Evolutionary conservation across 2,113 vertebrate genomes (phyloP).

Genomic region (Cettia cetti): DNA sequence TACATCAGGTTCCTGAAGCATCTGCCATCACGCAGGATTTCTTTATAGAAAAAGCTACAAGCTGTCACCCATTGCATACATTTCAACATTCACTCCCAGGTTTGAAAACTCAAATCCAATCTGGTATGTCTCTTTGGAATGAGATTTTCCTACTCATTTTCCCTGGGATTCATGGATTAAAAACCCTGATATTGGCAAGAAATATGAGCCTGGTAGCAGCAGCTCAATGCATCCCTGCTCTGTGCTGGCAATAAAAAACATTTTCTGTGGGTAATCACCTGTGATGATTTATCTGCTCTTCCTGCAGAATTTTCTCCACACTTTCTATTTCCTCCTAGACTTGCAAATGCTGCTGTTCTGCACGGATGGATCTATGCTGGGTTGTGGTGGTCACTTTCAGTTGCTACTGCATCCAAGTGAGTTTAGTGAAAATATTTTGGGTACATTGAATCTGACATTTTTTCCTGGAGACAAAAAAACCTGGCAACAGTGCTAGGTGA

Average conservation of each 20-base stretch:
- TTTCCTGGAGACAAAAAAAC: not conserved
- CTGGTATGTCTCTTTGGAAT: not conserved
- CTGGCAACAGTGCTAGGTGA: not conserved
- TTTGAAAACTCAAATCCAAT: not conserved
- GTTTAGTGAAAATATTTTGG: not conserved
- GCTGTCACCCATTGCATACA: not conserved
- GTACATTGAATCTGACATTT: not conserved
- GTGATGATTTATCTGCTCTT: not conserved
- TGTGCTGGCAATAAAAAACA: not conserved
- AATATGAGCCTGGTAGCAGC: not conserved
- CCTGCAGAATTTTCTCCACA: not conserved
- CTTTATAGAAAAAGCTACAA: not conserved
- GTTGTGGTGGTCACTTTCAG: not conserved
- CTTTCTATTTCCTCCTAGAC: not conserved
- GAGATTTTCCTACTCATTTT: not conserved
- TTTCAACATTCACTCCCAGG: not conserved
- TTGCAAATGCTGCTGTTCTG: not conserved
- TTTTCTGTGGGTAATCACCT: not conserved
- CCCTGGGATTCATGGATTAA: not conserved
- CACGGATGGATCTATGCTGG: no score
- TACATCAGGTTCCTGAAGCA: not conserved
- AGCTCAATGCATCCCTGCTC: not conserved
- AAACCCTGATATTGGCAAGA: not conserved
- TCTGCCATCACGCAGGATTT: not conserved
- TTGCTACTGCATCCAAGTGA: not conserved